Evolutionary conservation across 2,888 invertebrate genomes (phyloP), one percentile per base, ranked within the genome.

Genomic region (Sericinus montela): DNA sequence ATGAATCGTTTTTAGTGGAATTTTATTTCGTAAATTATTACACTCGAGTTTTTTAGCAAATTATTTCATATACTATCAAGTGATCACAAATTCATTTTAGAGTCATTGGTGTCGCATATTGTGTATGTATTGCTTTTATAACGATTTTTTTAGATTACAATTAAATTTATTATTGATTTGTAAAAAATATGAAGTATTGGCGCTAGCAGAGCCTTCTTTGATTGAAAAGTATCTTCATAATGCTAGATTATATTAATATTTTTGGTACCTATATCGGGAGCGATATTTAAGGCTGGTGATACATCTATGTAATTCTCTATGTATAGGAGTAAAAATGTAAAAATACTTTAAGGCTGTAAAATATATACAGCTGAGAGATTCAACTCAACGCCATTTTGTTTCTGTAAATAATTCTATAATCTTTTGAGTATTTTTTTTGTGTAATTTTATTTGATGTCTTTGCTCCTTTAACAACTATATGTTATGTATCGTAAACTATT

Each of bases 271-370:
- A 67, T 61, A 62, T 65, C 62, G 65, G 58, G 60, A 61, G 67
- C 67, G 72, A 75, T 72, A 65, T 68, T 64, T 75, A 83, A 85
- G 85, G 82, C 83, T 84, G 85, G 83, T 85, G 84, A 84, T 82
- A 77, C 69, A 70, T 69, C 70, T 78, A 77, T 71, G 65, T 72
- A 75, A 70, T 75, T 65, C 57, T 63, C 59, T 68, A 60, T 61
- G 56, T 67, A 60, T 59, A 67, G 62, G 59, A n/a, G 62, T 56
- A 63, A 64, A 45, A 62, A 55, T 60, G 58, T 67, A 60, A 58
- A 68, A 68, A 67, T 69, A 59, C 58, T 54, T 55, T 74, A 77
- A 79, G 80, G 72, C 72, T 75, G 70, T 72, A 71, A 69, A 58
- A 59, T 63, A 67, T 58, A 65, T 68, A 69, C 65, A 69, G 63